phyloP scores from a whole-genome alignment of 2,797 vertebrate species.

The Knipowitschia caucasica region DNA sequence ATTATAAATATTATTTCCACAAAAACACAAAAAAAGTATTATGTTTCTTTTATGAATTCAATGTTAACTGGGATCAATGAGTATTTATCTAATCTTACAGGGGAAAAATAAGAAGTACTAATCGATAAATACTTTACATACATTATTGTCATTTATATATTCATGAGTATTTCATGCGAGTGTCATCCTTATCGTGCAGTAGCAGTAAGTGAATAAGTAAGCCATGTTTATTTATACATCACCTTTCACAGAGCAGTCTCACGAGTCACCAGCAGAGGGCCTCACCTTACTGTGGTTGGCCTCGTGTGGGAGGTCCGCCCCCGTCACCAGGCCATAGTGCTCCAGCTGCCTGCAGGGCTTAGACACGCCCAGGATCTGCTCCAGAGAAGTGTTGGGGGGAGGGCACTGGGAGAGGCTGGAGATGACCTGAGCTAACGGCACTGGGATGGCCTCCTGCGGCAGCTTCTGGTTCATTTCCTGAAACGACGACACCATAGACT shows the following conservation, averaged over 20 bases:
- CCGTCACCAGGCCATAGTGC: conserved; percentile 43
- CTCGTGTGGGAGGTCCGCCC: conserved; percentile 49
- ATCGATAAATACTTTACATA: no score
- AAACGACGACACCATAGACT: conserved; percentile 49
- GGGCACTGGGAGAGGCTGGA: conserved; percentile 64
- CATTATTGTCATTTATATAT: not conserved
- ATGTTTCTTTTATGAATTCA: no score
- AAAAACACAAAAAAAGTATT: no score
- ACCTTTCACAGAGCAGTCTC: not conserved
- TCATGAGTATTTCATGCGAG: not conserved
- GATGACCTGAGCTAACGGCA: conserved; percentile 58
- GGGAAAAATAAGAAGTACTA: no score
- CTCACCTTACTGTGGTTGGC: conserved; percentile 60
- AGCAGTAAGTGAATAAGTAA: no score
- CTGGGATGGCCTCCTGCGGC: conserved; percentile 35
- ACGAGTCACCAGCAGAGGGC: not conserved
- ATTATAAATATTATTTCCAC: no score
- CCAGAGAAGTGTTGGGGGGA: conserved; percentile 56
- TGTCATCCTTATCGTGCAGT: no score
- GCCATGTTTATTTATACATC: no score
- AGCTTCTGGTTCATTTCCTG: conserved; percentile 45
- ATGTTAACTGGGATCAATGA: no score
- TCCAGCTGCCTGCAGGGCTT: conserved; percentile 61
- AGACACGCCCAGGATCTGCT: conserved; percentile 60
- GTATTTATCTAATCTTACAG: no score